These are phyloP conservation scores for Furcula furcula DNA, from an alignment of 2,888 invertebrate genomes.

Conservation along the genomic window DNA sequence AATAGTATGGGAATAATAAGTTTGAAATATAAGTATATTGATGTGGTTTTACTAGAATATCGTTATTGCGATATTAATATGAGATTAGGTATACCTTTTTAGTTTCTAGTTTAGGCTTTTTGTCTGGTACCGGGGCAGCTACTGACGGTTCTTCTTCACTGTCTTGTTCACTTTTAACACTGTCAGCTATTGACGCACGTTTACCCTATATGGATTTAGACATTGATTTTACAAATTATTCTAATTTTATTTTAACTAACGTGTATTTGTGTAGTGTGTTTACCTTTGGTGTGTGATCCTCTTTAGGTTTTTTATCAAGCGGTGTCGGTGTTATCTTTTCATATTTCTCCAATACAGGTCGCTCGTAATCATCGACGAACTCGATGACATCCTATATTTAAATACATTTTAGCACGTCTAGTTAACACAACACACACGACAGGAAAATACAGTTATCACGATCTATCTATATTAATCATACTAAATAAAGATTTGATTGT, in stretches of 20 bases:
- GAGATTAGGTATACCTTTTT: slow-evolving; percentile 45
- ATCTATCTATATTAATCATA: too few species aligned
- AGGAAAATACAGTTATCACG: slow-evolving; percentile 33
- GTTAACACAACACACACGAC: slow-evolving; percentile 53
- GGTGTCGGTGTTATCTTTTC: slow-evolving; percentile 82
- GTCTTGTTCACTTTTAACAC: slow-evolving; percentile 65
- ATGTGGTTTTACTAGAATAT: too few species aligned
- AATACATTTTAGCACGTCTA: slow-evolving; percentile 64
- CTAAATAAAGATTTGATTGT: too few species aligned
- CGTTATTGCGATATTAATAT: neutral
- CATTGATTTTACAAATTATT: too few species aligned
- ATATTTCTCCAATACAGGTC: slow-evolving; percentile 88
- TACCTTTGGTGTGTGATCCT: slow-evolving; percentile 74
- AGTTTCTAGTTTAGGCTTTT: slow-evolving; percentile 57
- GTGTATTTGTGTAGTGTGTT: slow-evolving; percentile 37
- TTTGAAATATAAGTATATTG: too few species aligned
- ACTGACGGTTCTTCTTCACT: slow-evolving; percentile 69
- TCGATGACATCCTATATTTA: slow-evolving; percentile 72
- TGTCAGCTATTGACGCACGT: slow-evolving; percentile 69
- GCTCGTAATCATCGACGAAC: slow-evolving; percentile 88
- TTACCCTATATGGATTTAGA: slow-evolving; percentile 53
- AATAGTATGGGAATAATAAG: too few species aligned
- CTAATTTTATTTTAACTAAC: neutral
- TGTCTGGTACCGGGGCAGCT: slow-evolving; percentile 57
- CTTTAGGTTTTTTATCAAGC: slow-evolving; percentile 74